Evolutionary conservation across 2,888 invertebrate genomes (phyloP).

Genomic region (Plusia festucae): DNA sequence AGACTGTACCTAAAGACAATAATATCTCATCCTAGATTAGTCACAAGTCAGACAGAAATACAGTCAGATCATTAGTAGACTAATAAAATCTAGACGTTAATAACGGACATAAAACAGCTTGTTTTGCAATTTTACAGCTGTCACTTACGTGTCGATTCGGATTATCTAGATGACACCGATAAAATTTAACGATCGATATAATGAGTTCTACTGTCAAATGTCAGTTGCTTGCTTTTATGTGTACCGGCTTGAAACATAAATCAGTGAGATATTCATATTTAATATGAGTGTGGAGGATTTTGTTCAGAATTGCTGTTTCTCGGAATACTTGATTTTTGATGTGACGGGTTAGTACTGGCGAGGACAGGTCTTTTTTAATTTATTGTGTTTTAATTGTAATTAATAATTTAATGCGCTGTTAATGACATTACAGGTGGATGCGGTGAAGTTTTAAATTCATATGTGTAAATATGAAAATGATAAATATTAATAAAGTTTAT

Average conservation of each 20-base stretch:
- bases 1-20: not conserved
- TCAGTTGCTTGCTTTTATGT: conserved; percentile 64
- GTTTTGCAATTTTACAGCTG: conserved; percentile 46
- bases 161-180: conserved; percentile 52
- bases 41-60: not conserved
- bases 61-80: not conserved
- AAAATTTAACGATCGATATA: conserved; percentile 57
- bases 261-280: conserved; percentile 82
- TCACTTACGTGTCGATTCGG: conserved; percentile 51
- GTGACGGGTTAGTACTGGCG: conserved; percentile 64
- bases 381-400: not conserved
- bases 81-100: conserved; percentile 26
- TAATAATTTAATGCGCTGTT: not conserved
- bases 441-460: not conserved
- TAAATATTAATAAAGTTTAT: no score
- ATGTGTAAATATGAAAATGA: no score
- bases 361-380: conserved; percentile 50
- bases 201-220: conserved; percentile 65
- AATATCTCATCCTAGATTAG: not conserved
- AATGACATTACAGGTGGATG: not conserved
- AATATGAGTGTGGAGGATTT: conserved; percentile 75
- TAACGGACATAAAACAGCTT: conserved; percentile 26
- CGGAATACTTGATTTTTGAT: conserved; percentile 74
- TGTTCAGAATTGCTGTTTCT: conserved; percentile 79
- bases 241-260: conserved; percentile 69